Evolutionary conservation across 2,797 vertebrate species (phyloP), one percentile per base, ranked within the genome.

Genomic region (Tiaroga cobitis): DNA sequence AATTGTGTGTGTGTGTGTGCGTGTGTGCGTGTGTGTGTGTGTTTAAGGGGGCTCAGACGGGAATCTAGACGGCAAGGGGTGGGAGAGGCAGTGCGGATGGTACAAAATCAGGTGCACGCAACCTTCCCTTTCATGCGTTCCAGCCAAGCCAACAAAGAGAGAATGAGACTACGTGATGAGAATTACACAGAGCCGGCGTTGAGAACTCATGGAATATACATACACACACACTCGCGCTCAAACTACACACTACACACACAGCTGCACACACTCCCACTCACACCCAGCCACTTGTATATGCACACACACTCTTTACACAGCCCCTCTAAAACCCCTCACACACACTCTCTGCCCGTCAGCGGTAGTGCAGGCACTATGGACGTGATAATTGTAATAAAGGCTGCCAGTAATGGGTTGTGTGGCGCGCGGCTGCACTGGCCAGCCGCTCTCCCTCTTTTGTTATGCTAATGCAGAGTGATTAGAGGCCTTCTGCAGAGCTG

Each of bases 361-460:
- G 65, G 34, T 70, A 73, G 88, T 84, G 72, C 84, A 86, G 85
- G 79, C 87, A 83, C 87, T 89, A 90, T 87, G 90, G 87, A 90
- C 89, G 87, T 85, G 90, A 90, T 90, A 90, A 90, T 90, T 90
- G 90, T 90, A 86, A 90, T 89, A 89, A 89, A 90, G 90, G 87
- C 90, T 82, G 90, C 86, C 90, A 86, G 87, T 90, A 90, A 90
- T 90, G 88, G 90, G 88, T 85, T 89, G 84, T 89, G 90, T 87
- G 86, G 77, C 70, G 51, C n/a, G 41, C 82, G 82, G 82, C 56
- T 81, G 77, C 69, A 65, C 84, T 89, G 89, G 89, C 86, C 88
- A 76, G 85, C 87, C 75, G 81, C 86, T 89, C 83, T 85, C 46
- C 73, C 88, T 83, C 88, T 86, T 90, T 90, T 90, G 90, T 90